These are phyloP conservation scores for Adelognathus sp. DNA, from an alignment of 2,888 invertebrate genomes.

Conservation along the genomic window DNA sequence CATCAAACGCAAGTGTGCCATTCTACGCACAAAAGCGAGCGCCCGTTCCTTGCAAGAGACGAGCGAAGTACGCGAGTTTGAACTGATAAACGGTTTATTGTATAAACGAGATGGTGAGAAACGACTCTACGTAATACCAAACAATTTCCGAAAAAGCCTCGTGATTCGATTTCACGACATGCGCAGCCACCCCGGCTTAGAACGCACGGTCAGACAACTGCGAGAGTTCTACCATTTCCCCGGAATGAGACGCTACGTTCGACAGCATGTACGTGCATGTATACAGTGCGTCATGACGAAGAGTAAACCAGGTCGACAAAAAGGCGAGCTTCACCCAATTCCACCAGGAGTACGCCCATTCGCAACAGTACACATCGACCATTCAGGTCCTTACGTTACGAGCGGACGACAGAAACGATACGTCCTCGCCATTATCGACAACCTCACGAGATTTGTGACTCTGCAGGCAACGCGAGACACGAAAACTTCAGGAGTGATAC, in stretches of 20 bases:
- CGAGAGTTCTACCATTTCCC: slow-evolving; percentile 63
- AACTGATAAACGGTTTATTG: slow-evolving; percentile 34
- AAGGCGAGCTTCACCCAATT: slow-evolving; percentile 64
- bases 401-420: slow-evolving; percentile 53
- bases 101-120: slow-evolving; percentile 29
- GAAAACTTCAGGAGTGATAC: neutral
- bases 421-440: slow-evolving; percentile 61
- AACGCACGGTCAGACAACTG: slow-evolving; percentile 51
- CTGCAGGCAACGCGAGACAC: neutral
- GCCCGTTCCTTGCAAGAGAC: neutral
- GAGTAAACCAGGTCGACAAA: slow-evolving; percentile 51
- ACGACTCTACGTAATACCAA: slow-evolving; percentile 21
- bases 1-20: neutral
- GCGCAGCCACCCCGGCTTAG: slow-evolving; percentile 61
- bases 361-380: slow-evolving; percentile 60
- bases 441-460: slow-evolving; percentile 48
- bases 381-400: slow-evolving; percentile 61
- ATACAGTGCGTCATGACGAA: slow-evolving; percentile 64
- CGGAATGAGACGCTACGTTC: slow-evolving; percentile 54
- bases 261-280: slow-evolving; percentile 61
- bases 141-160: slow-evolving; percentile 49
- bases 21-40: neutral
- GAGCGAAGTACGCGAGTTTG: slow-evolving; percentile 1
- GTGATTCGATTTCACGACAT: slow-evolving; percentile 57
- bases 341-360: slow-evolving; percentile 63